Percentiles rank a stretch among this genome's conserved stretches.
Evolutionary conservation across 2,113 vertebrate genomes (phyloP).

Genomic region (Coryphaenoides rupestris): DNA sequence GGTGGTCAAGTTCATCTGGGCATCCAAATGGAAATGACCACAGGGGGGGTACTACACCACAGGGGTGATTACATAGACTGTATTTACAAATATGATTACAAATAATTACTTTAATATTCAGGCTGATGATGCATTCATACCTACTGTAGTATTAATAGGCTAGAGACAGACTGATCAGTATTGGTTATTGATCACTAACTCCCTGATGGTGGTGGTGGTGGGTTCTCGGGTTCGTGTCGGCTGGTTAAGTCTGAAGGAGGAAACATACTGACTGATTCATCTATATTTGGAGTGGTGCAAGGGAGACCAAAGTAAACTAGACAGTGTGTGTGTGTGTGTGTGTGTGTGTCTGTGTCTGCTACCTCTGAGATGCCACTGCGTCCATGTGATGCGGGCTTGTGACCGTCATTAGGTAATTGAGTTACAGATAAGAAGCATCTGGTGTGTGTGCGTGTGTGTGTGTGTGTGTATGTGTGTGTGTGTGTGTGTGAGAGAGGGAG

Average conservation of each 20-base stretch:
- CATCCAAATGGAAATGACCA: too few species aligned
- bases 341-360: slow-evolving; percentile 18
- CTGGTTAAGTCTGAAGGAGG: slow-evolving; percentile 32
- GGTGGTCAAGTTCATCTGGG: too few species aligned
- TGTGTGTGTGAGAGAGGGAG: slow-evolving; percentile 6
- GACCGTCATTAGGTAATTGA: slow-evolving; percentile 64
- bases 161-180: too few species aligned
- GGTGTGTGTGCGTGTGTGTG: slow-evolving; percentile 17
- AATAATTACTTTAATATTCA: too few species aligned
- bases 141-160: too few species aligned
- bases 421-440: slow-evolving; percentile 47
- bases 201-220: too few species aligned
- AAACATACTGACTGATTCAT: slow-evolving; percentile 30
- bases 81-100: too few species aligned
- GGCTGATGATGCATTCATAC: too few species aligned
- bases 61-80: too few species aligned
- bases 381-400: slow-evolving; percentile 64
- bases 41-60: too few species aligned
- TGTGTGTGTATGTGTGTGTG: slow-evolving; percentile 15
- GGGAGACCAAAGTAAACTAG: slow-evolving; percentile 18
- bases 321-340: slow-evolving; percentile 19
- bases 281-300: slow-evolving; percentile 8
- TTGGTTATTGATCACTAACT: too few species aligned
- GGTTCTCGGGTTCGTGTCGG: slow-evolving; percentile 21
- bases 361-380: slow-evolving; percentile 38